Conservation (phyloP, 64 coral and sea anemone genomes). For the Cladopsammia gracilis region DNA sequence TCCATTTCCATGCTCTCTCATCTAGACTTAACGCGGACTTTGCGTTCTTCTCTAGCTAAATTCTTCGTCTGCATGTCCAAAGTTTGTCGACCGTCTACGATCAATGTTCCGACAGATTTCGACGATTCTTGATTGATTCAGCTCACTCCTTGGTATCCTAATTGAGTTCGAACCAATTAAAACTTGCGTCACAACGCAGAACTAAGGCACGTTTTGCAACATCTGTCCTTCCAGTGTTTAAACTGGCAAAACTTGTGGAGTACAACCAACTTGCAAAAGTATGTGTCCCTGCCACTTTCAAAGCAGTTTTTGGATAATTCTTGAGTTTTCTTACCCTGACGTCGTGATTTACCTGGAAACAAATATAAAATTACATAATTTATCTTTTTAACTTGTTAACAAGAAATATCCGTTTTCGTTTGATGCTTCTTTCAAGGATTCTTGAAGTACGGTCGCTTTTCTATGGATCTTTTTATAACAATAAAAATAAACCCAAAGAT, state of each 20-base stretch:
- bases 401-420: too few relatives aligned
- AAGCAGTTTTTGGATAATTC: slow-evolving; percentile 61
- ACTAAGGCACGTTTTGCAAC: slow-evolving; percentile 71
- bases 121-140: not conserved
- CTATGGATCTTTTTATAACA: too few relatives aligned
- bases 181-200: not conserved
- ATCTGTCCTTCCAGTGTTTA: slow-evolving; percentile 92
- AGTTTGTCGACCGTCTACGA: not conserved
- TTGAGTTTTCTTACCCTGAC: not conserved
- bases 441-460: too few relatives aligned
- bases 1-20: too few relatives aligned
- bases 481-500: too few relatives aligned
- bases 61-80: too few relatives aligned
- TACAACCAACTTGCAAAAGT: slow-evolving; percentile 93
- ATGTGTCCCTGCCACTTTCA: slow-evolving; percentile 82
- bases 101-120: not conserved
- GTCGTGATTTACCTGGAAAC: not conserved
- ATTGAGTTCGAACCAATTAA: not conserved
- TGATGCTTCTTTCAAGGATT: too few relatives aligned
- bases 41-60: too few relatives aligned
- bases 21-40: too few relatives aligned
- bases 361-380: not conserved
- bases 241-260: slow-evolving; percentile 94
- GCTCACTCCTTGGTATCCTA: not conserved
- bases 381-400: too few relatives aligned